These are phyloP conservation scores for Meiosimyza platycephala DNA, from an alignment of 2,888 invertebrate species.

Conservation along the genomic window DNA sequence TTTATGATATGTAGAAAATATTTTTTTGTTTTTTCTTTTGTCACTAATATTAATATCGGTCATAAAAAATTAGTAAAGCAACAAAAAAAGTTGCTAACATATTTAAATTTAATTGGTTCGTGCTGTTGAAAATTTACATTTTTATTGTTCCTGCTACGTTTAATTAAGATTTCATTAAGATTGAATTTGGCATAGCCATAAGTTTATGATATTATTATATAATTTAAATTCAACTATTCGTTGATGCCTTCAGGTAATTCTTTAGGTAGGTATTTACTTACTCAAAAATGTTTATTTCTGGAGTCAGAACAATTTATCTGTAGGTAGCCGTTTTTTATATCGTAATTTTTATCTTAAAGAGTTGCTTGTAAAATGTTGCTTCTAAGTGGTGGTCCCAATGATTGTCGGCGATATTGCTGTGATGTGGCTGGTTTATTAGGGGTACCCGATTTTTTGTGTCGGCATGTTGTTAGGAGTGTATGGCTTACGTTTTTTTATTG, in stretches of 20 bases:
- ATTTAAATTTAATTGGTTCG: constrained; percentile 1
- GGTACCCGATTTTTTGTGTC: constrained; percentile 11
- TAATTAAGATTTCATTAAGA: too few species aligned
- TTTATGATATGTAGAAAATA: not conserved
- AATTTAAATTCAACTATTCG: too few species aligned
- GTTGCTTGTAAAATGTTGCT: not conserved
- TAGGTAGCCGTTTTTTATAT: not conserved
- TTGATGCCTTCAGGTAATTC: too few species aligned
- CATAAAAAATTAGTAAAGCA: too few species aligned
- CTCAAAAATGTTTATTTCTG: too few species aligned
- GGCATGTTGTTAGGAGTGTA: constrained; percentile 12
- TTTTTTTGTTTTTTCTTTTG: too few species aligned
- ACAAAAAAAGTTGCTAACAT: too few species aligned
- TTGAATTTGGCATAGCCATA: too few species aligned
- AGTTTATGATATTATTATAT: too few species aligned
- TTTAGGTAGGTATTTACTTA: too few species aligned
- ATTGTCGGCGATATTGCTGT: constrained; percentile 8
- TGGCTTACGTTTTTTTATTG: not conserved
- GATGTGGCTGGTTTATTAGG: constrained; percentile 20
- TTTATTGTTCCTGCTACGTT: not conserved
- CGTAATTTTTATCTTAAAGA: constrained; percentile 26
- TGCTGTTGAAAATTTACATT: constrained; percentile 4
- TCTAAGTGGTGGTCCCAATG: constrained; percentile 22
- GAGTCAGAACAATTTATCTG: too few species aligned
- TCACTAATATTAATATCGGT: too few species aligned